A percentile compares a stretch with the other conserved stretches of the same genome.
These are phyloP conservation scores for Dastarcus helophoroides DNA, from an alignment of 2,888 invertebrate species.

Conservation along the genomic window DNA sequence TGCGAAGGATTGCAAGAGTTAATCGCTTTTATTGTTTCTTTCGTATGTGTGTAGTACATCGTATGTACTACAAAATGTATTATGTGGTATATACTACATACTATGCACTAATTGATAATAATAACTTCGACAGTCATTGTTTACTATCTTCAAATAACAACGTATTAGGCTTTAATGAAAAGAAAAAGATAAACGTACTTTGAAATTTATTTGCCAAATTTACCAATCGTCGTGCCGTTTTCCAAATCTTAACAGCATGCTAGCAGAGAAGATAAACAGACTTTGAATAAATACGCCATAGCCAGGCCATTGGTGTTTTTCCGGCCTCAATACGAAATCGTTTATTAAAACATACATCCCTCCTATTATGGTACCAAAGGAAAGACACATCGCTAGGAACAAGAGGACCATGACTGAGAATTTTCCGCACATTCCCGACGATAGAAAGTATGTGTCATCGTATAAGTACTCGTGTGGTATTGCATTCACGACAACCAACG, in stretches of 20 bases:
- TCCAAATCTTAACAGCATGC: slow-evolving; percentile 15
- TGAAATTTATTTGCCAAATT: not conserved
- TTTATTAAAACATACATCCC: slow-evolving; percentile 22
- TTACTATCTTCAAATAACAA: no score
- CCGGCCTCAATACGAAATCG: slow-evolving; percentile 21
- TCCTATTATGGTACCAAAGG: slow-evolving; percentile 24
- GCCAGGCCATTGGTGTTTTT: slow-evolving; percentile 22
- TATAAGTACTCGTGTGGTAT: not conserved
- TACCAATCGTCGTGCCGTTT: not conserved
- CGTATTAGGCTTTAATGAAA: no score
- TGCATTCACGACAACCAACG: not conserved
- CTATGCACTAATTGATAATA: no score
- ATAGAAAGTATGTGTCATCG: not conserved
- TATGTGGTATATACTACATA: no score
- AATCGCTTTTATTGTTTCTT: no score
- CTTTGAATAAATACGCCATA: slow-evolving; percentile 24
- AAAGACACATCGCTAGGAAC: slow-evolving; percentile 21
- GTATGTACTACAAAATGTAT: no score
- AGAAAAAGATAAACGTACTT: no score
- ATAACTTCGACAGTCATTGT: no score
- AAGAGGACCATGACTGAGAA: slow-evolving; percentile 16
- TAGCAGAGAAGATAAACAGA: slow-evolving; percentile 20
- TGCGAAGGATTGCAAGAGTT: no score
- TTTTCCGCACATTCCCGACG: slow-evolving; percentile 3
- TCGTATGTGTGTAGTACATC: no score